A percentile compares a stretch with the other conserved stretches of the same genome.
These are phyloP conservation scores for Apeltes quadracus DNA, from an alignment of 2,113 vertebrate species.

Conservation along the genomic window DNA sequence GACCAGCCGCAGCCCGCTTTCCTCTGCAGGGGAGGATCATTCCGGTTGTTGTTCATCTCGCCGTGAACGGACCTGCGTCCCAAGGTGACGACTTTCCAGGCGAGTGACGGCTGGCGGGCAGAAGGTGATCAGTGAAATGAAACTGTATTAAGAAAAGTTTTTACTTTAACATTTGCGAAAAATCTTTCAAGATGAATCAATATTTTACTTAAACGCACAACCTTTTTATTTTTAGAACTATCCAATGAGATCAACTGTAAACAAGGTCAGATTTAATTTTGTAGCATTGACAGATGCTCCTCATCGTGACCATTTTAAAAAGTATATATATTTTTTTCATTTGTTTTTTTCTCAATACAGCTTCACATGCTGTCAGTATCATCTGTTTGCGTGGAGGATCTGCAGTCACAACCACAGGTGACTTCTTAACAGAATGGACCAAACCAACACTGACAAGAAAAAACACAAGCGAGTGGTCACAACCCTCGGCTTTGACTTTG, in stretches of 20 bases:
- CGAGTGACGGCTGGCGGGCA: conserved; percentile 44
- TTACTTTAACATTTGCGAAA: not conserved
- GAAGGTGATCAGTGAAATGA: conserved; percentile 22
- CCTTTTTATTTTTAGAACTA: not conserved
- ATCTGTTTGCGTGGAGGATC: conserved; percentile 20
- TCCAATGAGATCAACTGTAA: not conserved
- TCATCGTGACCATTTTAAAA: not conserved
- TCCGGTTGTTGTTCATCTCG: conserved; percentile 53
- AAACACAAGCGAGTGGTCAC: conserved; percentile 38
- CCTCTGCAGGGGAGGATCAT: conserved; percentile 45
- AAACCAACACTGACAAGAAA: conserved; percentile 32
- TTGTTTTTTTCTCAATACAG: not conserved
- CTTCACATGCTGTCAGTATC: conserved; percentile 5
- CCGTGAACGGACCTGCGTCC: not conserved
- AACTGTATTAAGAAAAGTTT: not conserved
- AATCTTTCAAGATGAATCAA: not conserved
- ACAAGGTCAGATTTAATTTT: not conserved
- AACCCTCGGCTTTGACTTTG: not conserved
- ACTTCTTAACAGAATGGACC: conserved; percentile 14
- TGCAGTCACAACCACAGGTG: conserved; percentile 57
- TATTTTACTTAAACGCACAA: not conserved
- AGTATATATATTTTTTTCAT: not conserved
- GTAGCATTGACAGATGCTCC: not conserved
- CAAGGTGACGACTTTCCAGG: conserved; percentile 48
- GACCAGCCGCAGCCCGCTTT: conserved; percentile 50